Percentiles rank a stretch among this genome's conserved stretches.
These are phyloP conservation scores for Megaceryle maxima DNA, from an alignment of 2,113 vertebrate species.

Conservation along the genomic window DNA sequence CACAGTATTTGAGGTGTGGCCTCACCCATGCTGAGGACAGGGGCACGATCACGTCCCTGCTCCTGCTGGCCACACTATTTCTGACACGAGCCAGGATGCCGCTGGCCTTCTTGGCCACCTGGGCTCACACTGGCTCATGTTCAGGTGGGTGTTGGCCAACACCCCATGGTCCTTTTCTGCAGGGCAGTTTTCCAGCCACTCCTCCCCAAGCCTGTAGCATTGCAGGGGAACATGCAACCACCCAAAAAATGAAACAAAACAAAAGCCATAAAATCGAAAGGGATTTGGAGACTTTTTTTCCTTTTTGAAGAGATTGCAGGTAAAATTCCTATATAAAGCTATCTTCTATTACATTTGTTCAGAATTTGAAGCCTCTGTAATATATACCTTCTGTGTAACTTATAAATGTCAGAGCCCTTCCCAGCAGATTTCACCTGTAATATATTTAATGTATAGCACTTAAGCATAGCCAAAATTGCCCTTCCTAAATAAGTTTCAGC, in stretches of 20 bases:
- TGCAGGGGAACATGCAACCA: too few species aligned
- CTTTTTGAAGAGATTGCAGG: not conserved
- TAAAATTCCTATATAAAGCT: not conserved
- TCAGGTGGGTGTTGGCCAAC: too few species aligned
- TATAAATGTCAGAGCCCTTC: not conserved
- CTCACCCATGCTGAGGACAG: too few species aligned
- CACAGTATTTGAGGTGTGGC: too few species aligned
- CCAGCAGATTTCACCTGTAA: constrained; percentile 3
- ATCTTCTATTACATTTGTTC: not conserved
- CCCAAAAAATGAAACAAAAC: not conserved
- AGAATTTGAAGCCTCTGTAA: not conserved
- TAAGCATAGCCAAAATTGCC: not conserved
- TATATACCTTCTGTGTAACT: not conserved
- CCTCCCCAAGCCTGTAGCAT: too few species aligned
- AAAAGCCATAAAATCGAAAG: not conserved
- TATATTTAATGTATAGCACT: not conserved
- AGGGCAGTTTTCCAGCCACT: too few species aligned
- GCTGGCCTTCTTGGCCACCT: too few species aligned
- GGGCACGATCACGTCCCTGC: not conserved
- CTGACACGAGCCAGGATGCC: not conserved
- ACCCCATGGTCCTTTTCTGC: too few species aligned
- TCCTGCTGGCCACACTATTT: not conserved
- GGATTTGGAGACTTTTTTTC: not conserved
- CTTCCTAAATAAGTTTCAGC: constrained; percentile 25
- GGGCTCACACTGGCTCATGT: too few species aligned